Conservation (phyloP, 1,140 invertebrate genomes). For the Anastrepha obliqua region DNA sequence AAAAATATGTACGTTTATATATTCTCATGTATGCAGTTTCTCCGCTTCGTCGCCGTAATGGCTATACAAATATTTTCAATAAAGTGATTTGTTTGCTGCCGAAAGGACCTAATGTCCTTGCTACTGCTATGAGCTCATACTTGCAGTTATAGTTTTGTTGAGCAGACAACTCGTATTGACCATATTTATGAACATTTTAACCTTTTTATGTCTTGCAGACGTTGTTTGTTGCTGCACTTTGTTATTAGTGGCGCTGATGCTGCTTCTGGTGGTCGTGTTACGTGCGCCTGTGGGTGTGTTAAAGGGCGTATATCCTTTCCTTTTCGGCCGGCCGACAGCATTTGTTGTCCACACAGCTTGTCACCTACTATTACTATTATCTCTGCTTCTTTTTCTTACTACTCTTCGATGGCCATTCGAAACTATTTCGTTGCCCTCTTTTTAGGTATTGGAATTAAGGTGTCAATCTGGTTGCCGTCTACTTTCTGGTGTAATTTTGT, state of each 20-base stretch:
- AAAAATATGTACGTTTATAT: background rate
- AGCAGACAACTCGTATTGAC: conserved; percentile 35
- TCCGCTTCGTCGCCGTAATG: background rate
- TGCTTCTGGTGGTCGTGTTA: background rate
- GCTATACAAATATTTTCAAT: conserved; percentile 27
- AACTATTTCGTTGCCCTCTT: conserved; percentile 23
- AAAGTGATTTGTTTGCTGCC: conserved; percentile 52
- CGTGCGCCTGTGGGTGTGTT: conserved; percentile 45
- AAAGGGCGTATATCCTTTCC: conserved; percentile 50
- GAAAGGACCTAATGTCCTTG: conserved; percentile 43
- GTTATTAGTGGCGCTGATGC: background rate
- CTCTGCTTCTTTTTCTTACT: background rate
- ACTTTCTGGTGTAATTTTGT: conserved; percentile 37
- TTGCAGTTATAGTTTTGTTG: conserved; percentile 34
- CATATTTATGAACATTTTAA: conserved; percentile 57
- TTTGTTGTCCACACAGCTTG: conserved; percentile 21
- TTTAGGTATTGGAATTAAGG: conserved; percentile 23
- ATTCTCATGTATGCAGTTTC: background rate
- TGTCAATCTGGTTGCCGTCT: conserved; percentile 29
- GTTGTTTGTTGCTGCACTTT: background rate
- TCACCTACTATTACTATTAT: background rate
- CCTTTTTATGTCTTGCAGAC: conserved; percentile 52
- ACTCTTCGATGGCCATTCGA: conserved; percentile 21
- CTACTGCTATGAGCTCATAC: conserved; percentile 4
- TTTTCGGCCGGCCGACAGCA: background rate